Base-by-base conservation (phyloP, 1,140 invertebrate species). In the Tribolium castaneum region DNA sequence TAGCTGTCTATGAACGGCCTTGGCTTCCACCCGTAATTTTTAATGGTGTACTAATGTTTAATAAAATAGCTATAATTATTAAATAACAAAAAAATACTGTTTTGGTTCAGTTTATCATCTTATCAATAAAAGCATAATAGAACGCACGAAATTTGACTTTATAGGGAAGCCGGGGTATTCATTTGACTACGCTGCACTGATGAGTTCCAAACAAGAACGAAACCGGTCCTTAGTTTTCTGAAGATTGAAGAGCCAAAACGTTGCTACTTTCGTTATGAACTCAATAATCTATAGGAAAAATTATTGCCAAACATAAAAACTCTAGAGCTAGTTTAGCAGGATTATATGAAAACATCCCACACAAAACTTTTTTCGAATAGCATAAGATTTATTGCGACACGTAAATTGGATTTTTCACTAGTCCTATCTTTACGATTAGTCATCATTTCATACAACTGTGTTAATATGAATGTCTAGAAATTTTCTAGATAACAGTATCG, bases 121-220 rank as follows among this genome's bases (percentile, higher is more conserved):
- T 30, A 4, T 30, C 3, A 5, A 3, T 30, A 30, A 30, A 30
- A 4, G 25, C 6, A 30, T 30, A 30, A 30, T 30, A 30, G 5
- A 30, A 30, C 25, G 25, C 25, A 30, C 5, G 25, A 30, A 30
- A 45, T 45, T 9, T 45, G 16, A 19, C n/a, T 45, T 6, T 45
- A 7, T 45, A 45, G n/a, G 7, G 39, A 45, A 45, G 7, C n/a
- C 39, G 39, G 39, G 39, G n/a, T 45, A 13, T 39, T 19, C 71
- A 49, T 14, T 14, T 19, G 7, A 49, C 16, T 39, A n/a, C 16
- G 10, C 12, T 50, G 50, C 39, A 49, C 39, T 19, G 19, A 22
- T 50, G 50, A 34, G 19, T 22, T 25, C 50, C 39, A 19, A 52
- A 50, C 16, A 73, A 73, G 30, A 73, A 73, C 39, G 71, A 73